These are phyloP conservation scores for Tetramorium alpestre DNA, from an alignment of 1,140 invertebrate genomes.

Conservation along the genomic window DNA sequence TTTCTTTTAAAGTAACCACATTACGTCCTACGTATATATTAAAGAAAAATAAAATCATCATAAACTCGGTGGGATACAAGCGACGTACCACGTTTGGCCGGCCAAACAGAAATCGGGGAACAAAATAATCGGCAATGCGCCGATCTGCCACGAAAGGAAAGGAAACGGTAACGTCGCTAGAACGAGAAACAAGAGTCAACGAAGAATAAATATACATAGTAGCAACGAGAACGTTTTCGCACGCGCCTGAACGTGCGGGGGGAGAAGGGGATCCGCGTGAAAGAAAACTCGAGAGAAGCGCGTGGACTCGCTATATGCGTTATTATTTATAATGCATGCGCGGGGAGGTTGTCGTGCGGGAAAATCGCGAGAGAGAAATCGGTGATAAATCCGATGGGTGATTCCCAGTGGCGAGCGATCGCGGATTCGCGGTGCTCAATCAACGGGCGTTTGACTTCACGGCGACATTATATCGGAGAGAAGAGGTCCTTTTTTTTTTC, in stretches of 20 bases:
- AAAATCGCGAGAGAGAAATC: conserved; percentile 41
- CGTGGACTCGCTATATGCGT: conserved; percentile 32
- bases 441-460: background rate
- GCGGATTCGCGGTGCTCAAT: conserved; percentile 25
- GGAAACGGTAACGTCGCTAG: background rate
- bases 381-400: conserved; percentile 3
- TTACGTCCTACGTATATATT: background rate
- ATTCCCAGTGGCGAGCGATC: conserved; percentile 17
- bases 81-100: background rate
- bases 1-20: background rate
- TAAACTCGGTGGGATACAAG: conserved; percentile 40
- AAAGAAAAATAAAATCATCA: conserved; percentile 17
- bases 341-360: background rate
- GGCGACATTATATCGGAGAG: background rate
- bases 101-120: background rate
- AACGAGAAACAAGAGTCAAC: background rate
- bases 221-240: conserved; percentile 29
- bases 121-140: background rate
- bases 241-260: background rate
- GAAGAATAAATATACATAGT: conserved; percentile 9
- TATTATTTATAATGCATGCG: background rate
- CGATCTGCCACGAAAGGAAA: background rate
- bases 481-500: background rate
- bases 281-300: conserved; percentile 30
- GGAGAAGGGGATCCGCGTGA: background rate